phyloP scores from a whole-genome alignment of 2,113 vertebrate species.

The Chloroceryle aenea region DNA sequence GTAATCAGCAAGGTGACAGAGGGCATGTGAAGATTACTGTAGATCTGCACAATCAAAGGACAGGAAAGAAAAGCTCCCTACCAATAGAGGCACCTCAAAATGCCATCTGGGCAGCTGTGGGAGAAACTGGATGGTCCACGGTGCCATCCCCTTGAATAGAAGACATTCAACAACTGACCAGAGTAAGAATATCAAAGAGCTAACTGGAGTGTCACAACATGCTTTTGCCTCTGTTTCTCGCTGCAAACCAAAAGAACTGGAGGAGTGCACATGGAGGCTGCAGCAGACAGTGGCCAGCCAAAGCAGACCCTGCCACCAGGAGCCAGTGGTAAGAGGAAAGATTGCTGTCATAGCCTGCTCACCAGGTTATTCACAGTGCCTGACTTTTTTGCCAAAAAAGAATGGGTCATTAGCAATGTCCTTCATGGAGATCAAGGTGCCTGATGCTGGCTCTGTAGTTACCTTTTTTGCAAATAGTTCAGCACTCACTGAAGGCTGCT shows the following conservation, averaged over 20 bases:
- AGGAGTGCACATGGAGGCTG: accelerated
- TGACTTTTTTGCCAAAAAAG: not conserved
- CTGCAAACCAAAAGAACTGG: not conserved
- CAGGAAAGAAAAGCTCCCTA: not conserved
- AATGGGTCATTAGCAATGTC: not conserved
- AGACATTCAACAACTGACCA: accelerated
- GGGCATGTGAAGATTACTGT: not conserved
- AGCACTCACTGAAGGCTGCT: not conserved
- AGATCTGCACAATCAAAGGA: not conserved
- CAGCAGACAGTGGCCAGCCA: not conserved
- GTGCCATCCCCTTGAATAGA: not conserved
- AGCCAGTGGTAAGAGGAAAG: not conserved
- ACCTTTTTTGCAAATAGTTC: not conserved
- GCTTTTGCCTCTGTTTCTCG: not conserved
- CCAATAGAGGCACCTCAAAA: not conserved
- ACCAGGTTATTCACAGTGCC: not conserved
- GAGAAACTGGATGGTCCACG: not conserved
- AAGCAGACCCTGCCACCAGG: accelerated
- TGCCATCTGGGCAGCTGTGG: not conserved
- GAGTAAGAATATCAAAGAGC: not conserved
- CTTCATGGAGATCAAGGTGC: not conserved
- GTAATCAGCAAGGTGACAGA: not conserved
- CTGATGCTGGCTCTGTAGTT: not conserved
- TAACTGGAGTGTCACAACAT: not conserved
- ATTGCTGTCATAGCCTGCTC: not conserved